A percentile compares a stretch with the other conserved stretches of the same genome.
Evolutionary conservation across 2,113 vertebrate species (phyloP).

Genomic region (Labeo catla): DNA sequence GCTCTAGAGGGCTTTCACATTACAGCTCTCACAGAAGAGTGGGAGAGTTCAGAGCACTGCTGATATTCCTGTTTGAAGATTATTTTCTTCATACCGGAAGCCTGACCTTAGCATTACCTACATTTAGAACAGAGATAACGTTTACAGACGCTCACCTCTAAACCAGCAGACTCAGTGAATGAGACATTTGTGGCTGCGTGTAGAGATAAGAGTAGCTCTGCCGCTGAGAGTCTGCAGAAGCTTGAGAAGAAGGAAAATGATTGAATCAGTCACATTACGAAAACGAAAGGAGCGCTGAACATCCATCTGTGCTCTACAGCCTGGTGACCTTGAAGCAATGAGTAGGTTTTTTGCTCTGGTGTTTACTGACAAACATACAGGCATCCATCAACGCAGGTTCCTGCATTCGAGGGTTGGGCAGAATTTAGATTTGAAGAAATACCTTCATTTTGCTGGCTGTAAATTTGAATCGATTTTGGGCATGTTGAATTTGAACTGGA

Average conservation of each 20-base stretch:
- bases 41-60: neutral
- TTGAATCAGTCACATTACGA: constrained; percentile 71
- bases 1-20: constrained; percentile 7
- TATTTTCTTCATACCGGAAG: neutral
- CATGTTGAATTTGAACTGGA: neutral
- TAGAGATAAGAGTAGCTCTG: constrained; percentile 33
- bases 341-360: constrained; percentile 22
- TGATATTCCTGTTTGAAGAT: constrained; percentile 15
- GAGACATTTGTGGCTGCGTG: constrained; percentile 9
- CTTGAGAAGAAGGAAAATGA: constrained; percentile 54
- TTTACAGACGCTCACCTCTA: constrained; percentile 24
- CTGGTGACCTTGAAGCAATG: constrained; percentile 38
- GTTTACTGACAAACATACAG: neutral
- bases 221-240: neutral
- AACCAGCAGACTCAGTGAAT: neutral
- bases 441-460: neutral
- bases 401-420: neutral
- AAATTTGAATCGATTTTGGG: neutral
- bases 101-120: constrained; percentile 19
- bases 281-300: constrained; percentile 65
- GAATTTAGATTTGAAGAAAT: neutral
- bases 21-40: neutral
- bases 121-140: constrained; percentile 26
- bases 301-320: constrained; percentile 70
- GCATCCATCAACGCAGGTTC: neutral